Evolutionary conservation across 1,140 invertebrate species (phyloP), one percentile per base, ranked within the genome.

Genomic region (Drosophila dunni): DNA sequence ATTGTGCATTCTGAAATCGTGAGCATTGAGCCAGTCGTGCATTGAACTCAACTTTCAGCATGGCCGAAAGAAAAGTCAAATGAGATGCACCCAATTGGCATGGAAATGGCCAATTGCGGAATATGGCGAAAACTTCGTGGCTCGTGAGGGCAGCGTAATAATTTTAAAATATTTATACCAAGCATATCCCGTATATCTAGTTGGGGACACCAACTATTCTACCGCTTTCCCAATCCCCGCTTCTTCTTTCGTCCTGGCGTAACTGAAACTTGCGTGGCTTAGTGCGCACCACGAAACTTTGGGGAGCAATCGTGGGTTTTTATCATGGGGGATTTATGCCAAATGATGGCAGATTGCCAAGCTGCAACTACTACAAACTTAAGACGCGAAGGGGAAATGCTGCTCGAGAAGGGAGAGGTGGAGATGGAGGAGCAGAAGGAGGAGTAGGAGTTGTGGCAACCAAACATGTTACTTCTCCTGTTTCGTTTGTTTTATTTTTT

Each of bases 261-360:
- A 77, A 64, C 68, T 54, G 17, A 48, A 89, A 75, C 83, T 84
- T 89, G 84, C 68, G 66, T 75, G 66, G 83, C 83, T 89, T 88
- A 84, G 80, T 73, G 77, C 56, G 66, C 73, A 53, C 60, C 62
- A 75, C 29, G 70, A 80, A 75, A 75, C 84, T 78, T 75, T 44
- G 69, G 77, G 84, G 80, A 88, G 85, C 84, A 89, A 88, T 89
- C 79, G 66, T 65, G 48, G 66, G 51, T 74, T 77, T 29, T 88
- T 89, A 89, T 88, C 84, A 74, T 69, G 77, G 80, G 61, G 80
- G 80, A 89, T 89, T 84, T 88, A 75, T 75, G 73, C 70, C 77
- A 89, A 75, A 88, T 88, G 84, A 89, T 89, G 84, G 84, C 84
- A 89, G 84, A 84, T 89, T 89, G 84, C 84, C 84, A 89, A 79